phyloP scores from a whole-genome alignment of 2,888 invertebrate species.

The Acrocyrtus sp. region DNA sequence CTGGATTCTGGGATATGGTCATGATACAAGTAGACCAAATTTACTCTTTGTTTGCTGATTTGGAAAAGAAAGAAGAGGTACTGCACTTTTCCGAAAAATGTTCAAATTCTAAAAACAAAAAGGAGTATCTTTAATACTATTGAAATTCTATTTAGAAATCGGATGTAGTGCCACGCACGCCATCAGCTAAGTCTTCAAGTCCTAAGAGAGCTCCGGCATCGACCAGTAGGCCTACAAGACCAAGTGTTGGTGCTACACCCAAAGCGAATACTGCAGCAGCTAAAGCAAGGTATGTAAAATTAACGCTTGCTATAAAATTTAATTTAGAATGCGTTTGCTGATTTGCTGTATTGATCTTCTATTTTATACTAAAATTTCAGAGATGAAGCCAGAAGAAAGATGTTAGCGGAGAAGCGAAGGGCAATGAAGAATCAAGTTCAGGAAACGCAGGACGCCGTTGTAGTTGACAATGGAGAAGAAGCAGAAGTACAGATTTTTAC shows the following conservation, averaged over 20 bases:
- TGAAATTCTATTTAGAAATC: background rate
- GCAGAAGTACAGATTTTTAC: constrained; percentile 59
- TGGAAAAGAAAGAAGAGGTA: constrained; percentile 44
- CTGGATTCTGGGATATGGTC: constrained; percentile 99
- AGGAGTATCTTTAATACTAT: background rate
- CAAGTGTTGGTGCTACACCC: constrained; percentile 28
- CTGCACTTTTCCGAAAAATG: too few species aligned
- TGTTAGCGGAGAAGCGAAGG: constrained; percentile 80
- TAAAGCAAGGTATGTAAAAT: constrained; percentile 45
- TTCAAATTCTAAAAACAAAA: too few species aligned
- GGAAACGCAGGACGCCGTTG: constrained; percentile 20
- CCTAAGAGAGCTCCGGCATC: constrained; percentile 20
- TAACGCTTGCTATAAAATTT: background rate
- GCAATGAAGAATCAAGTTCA: constrained; percentile 68
- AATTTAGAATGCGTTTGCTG: background rate
- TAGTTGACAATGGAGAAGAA: constrained; percentile 23
- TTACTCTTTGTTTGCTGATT: constrained; percentile 67
- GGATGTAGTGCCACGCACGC: constrained; percentile 9
- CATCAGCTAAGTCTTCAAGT: constrained; percentile 17
- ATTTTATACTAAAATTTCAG: constrained; percentile 63
- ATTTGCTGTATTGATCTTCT: too few species aligned
- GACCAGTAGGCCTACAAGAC: constrained; percentile 5
- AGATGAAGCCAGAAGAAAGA: constrained; percentile 77
- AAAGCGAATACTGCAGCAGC: constrained; percentile 49
- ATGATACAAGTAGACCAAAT: constrained; percentile 90